Percentiles rank a stretch among this genome's conserved stretches.
These are phyloP conservation scores for Ceryle rudis DNA, from an alignment of 2,797 vertebrate species.

Conservation along the genomic window DNA sequence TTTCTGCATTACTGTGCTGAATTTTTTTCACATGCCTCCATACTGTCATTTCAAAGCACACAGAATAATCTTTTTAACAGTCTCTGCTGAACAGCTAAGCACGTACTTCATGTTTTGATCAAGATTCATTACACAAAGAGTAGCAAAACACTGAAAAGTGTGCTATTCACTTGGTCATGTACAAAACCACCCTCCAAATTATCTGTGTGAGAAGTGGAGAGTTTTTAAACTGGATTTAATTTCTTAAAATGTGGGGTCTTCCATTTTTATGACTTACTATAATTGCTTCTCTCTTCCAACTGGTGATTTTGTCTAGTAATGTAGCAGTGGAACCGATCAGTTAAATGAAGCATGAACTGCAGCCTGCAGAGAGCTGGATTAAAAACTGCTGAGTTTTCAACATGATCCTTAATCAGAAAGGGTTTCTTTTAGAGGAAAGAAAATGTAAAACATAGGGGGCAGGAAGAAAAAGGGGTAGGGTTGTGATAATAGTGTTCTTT, in stretches of 20 bases:
- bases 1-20: background rate
- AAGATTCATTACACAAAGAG: background rate
- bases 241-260: slow-evolving; percentile 47
- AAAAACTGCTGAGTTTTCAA: slow-evolving; percentile 76
- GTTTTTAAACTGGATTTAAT: background rate
- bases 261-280: slow-evolving; percentile 51
- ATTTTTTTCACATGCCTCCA: background rate
- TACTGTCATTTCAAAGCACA: background rate
- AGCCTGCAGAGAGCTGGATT: slow-evolving; percentile 72
- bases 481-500: background rate
- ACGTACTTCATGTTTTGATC: background rate
- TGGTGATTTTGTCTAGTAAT: slow-evolving; percentile 66
- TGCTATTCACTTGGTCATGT: background rate
- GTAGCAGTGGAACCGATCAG: slow-evolving; percentile 72
- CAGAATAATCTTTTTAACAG: slow-evolving; percentile 24
- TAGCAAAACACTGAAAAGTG: background rate
- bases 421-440: slow-evolving; percentile 46
- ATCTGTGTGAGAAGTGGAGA: background rate
- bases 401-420: slow-evolving; percentile 70
- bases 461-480: background rate
- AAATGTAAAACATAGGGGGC: slow-evolving; percentile 44
- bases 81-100: background rate
- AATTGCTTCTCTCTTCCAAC: slow-evolving; percentile 64
- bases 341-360: slow-evolving; percentile 75
- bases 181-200: background rate